Evolutionary conservation across 2,113 vertebrate species (phyloP).

Genomic region (Paradoxurus hermaphroditus): DNA sequence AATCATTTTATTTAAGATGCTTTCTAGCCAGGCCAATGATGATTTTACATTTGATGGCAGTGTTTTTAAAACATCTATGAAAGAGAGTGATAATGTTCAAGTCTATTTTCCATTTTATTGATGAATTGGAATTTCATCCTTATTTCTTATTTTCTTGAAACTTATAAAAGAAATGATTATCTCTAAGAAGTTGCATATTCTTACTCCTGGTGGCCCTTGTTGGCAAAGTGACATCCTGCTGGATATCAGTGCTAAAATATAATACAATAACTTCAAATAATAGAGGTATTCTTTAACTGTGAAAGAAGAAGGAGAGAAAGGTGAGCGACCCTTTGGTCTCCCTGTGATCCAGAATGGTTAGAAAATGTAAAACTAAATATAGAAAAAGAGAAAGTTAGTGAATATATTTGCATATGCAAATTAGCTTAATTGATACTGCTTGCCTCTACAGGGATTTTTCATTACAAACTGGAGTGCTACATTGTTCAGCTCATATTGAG

Average conservation of each 20-base stretch:
- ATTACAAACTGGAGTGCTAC: slow-evolving; percentile 94
- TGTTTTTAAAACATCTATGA: slow-evolving; percentile 17
- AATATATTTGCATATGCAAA: slow-evolving; percentile 92
- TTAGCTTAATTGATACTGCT: slow-evolving; percentile 93
- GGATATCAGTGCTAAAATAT: slow-evolving; percentile 26
- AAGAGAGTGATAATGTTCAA: not conserved
- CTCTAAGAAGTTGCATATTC: not conserved
- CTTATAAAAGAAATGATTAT: slow-evolving; percentile 1
- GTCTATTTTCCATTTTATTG: slow-evolving; percentile 17
- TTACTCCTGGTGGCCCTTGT: not conserved
- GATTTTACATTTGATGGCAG: not conserved
- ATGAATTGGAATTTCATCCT: not conserved
- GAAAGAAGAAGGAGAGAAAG: slow-evolving; percentile 68
- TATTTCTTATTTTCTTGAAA: slow-evolving; percentile 14
- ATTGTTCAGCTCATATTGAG: slow-evolving; percentile 93
- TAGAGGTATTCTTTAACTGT: slow-evolving; percentile 24
- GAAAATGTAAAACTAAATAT: slow-evolving; percentile 89
- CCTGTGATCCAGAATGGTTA: slow-evolving; percentile 83
- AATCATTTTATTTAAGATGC: slow-evolving; percentile 47
- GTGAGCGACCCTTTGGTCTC: slow-evolving; percentile 79
- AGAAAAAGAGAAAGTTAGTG: slow-evolving; percentile 89
- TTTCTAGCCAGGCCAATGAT: not conserved
- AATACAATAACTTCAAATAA: slow-evolving; percentile 39
- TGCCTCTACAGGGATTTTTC: slow-evolving; percentile 94
- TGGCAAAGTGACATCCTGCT: slow-evolving; percentile 51